Conservation (phyloP, 2,888 invertebrate genomes). For the Trachelus iudaicus region DNA sequence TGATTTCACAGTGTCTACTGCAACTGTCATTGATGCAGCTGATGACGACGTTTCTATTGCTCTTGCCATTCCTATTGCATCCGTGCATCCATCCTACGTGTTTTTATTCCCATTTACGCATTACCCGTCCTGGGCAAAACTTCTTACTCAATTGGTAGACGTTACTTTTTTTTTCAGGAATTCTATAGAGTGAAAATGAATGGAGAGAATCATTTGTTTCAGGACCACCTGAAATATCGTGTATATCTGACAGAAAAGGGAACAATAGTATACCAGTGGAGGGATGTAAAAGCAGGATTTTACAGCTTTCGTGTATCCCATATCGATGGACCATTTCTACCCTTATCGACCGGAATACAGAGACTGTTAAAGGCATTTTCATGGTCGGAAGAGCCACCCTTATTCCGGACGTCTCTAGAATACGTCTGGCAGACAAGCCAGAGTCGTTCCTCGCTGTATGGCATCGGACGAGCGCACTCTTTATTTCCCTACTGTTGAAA, state of each 20-base stretch:
- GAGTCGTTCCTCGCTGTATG: neutral
- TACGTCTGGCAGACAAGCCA: neutral
- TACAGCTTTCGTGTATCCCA: neutral
- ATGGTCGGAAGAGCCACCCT: neutral
- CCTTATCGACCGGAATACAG: neutral
- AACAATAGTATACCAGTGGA: neutral
- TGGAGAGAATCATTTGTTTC: neutral
- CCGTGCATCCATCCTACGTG: neutral
- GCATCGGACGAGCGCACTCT: neutral
- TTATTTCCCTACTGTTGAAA: neutral
- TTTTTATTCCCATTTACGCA: neutral
- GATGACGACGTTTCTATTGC: neutral
- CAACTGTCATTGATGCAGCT: slow-evolving; percentile 5
- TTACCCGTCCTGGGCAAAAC: neutral
- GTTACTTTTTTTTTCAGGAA: neutral
- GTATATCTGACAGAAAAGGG: neutral
- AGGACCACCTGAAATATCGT: neutral
- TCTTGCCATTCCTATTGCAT: neutral
- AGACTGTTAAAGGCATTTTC: neutral
- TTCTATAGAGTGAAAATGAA: slow-evolving; percentile 12
- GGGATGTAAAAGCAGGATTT: neutral
- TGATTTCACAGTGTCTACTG: slow-evolving; percentile 45
- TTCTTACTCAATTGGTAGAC: neutral
- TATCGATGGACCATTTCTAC: neutral
- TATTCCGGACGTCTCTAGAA: neutral